phyloP scores from a whole-genome alignment of 1,140 invertebrate genomes.

The Drosophila insularis region DNA sequence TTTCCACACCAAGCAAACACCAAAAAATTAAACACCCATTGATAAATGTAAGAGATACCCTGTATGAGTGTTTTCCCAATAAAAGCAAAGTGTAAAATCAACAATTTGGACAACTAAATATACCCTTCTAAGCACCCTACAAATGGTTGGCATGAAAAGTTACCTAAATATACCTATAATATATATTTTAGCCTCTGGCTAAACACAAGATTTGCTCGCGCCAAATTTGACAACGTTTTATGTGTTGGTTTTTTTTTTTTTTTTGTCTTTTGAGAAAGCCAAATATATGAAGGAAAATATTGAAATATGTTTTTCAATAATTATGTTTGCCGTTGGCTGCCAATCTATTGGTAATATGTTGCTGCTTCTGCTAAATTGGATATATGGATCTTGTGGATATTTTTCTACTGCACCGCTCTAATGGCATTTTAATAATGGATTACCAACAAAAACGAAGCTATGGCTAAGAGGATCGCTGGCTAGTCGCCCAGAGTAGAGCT shows the following conservation, averaged over 20 bases:
- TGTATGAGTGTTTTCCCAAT: not conserved
- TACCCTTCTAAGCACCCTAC: not conserved
- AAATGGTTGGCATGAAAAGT: not conserved
- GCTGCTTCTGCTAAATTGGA: not conserved
- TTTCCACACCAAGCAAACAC: conserved; percentile 42
- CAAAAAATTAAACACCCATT: not conserved
- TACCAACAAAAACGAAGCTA: conserved; percentile 63
- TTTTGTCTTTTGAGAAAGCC: not conserved
- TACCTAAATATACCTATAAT: not conserved
- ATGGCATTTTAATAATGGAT: conserved; percentile 79
- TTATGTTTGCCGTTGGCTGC: conserved; percentile 69
- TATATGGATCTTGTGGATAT: conserved; percentile 8
- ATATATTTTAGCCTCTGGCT: conserved; percentile 41
- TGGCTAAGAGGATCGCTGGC: not conserved
- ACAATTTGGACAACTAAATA: not conserved
- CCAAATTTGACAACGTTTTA: conserved; percentile 72
- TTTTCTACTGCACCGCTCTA: conserved; percentile 57
- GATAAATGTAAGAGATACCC: not conserved
- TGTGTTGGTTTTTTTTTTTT: conserved; percentile 3
- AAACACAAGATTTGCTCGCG: conserved; percentile 60
- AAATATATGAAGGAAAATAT: conserved; percentile 28
- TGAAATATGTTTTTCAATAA: conserved; percentile 67
- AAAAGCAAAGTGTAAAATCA: too few relatives aligned
- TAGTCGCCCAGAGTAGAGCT: conserved; percentile 50
- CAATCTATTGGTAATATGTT: conserved; percentile 1